A percentile compares a stretch with the other conserved stretches of the same genome.
phyloP scores from a whole-genome alignment of 2,797 vertebrate species.

The Meda fulgida region DNA sequence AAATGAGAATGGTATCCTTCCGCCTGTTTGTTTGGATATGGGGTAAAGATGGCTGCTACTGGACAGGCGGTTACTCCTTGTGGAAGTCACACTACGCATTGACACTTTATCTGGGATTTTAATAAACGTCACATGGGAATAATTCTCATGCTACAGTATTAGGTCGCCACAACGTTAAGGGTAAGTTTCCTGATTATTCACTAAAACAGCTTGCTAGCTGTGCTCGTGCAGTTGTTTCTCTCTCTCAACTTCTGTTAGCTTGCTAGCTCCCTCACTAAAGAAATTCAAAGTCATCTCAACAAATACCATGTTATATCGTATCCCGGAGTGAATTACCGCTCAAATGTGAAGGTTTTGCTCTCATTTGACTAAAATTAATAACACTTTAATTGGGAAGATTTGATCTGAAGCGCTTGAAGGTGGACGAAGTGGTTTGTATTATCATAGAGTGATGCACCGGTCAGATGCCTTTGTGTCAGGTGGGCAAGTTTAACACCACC shows the following conservation, averaged over 20 bases:
- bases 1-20: constrained; percentile 28
- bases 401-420: not conserved
- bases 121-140: not conserved
- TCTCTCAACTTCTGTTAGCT: constrained; percentile 48
- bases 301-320: not conserved
- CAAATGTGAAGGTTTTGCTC: not conserved
- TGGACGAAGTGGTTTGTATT: not conserved
- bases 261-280: constrained; percentile 35
- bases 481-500: constrained; percentile 34
- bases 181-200: not conserved
- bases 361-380: not conserved
- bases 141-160: not conserved
- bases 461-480: constrained; percentile 50
- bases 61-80: constrained; percentile 6
- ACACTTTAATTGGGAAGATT: not conserved
- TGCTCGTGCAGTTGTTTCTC: constrained; percentile 18
- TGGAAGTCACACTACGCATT: constrained; percentile 30
- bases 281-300: constrained; percentile 7
- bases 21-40: constrained; percentile 45
- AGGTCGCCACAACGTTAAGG: not conserved
- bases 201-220: not conserved
- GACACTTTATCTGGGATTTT: constrained; percentile 28
- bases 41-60: constrained; percentile 48
- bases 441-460: constrained; percentile 10
- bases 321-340: not conserved